Evolutionary conservation across 2,113 vertebrate species (phyloP).

Genomic region (Scalopus aquaticus): DNA sequence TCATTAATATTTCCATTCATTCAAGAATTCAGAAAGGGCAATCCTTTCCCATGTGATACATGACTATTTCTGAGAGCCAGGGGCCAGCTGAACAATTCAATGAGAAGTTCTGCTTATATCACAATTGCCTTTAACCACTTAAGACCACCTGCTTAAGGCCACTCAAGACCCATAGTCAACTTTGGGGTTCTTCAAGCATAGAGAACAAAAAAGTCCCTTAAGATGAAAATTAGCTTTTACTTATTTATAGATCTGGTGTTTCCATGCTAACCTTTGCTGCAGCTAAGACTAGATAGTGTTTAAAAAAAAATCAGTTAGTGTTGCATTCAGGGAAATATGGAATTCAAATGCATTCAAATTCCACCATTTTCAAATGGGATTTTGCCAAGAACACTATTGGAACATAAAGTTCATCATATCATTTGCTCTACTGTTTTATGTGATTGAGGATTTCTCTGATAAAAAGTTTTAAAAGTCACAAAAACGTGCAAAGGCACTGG

Average conservation of each 20-base stretch:
- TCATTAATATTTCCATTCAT: background rate
- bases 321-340: too few species aligned
- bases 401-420: background rate
- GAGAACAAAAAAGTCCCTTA: background rate
- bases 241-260: background rate
- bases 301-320: too few species aligned
- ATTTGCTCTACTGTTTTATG: background rate
- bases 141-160: too few species aligned
- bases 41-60: background rate
- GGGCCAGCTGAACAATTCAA: background rate
- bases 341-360: too few species aligned
- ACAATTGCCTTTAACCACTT: background rate
- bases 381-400: background rate
- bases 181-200: background rate
- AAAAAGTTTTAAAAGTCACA: background rate
- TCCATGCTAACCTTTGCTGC: too few species aligned
- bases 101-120: background rate
- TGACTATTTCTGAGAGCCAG: background rate
- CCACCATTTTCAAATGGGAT: constrained; percentile 6
- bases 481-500: background rate
- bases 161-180: background rate
- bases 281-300: too few species aligned
- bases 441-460: background rate
- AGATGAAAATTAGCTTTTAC: constrained; percentile 3
- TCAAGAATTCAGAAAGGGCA: background rate